These are phyloP conservation scores for Theristicus caerulescens DNA, from an alignment of 2,113 vertebrate species.

Conservation along the genomic window DNA sequence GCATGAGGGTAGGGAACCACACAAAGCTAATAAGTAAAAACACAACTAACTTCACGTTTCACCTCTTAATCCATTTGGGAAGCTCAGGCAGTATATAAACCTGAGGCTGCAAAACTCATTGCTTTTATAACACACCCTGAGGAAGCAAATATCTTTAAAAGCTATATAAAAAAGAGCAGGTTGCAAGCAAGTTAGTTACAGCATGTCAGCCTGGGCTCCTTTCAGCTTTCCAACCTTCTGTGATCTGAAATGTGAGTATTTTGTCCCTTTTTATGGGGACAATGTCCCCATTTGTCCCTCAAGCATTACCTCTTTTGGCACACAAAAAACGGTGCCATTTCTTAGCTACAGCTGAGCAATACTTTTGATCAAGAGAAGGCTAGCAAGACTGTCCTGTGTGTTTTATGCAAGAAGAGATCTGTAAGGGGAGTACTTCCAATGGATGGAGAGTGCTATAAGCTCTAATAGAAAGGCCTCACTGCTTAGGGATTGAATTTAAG, in stretches of 20 bases:
- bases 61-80: constrained; percentile 15
- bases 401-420: background rate
- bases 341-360: background rate
- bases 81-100: background rate
- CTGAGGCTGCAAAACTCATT: constrained; percentile 30
- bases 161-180: background rate
- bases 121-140: background rate
- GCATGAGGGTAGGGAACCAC: background rate
- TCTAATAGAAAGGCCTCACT: background rate
- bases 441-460: background rate
- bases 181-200: background rate
- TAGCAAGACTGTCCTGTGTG: background rate
- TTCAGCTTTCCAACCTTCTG: background rate
- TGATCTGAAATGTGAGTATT: background rate
- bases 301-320: background rate
- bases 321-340: background rate
- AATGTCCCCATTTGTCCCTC: background rate
- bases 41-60: background rate
- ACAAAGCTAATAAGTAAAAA: background rate
- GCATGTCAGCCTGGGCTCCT: background rate
- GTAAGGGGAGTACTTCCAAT: background rate
- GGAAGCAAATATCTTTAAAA: background rate
- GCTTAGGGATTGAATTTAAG: background rate
- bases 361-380: background rate
- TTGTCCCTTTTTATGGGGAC: background rate